Conservation (phyloP, 1,140 invertebrate species). For the Olivierus martensii region DNA sequence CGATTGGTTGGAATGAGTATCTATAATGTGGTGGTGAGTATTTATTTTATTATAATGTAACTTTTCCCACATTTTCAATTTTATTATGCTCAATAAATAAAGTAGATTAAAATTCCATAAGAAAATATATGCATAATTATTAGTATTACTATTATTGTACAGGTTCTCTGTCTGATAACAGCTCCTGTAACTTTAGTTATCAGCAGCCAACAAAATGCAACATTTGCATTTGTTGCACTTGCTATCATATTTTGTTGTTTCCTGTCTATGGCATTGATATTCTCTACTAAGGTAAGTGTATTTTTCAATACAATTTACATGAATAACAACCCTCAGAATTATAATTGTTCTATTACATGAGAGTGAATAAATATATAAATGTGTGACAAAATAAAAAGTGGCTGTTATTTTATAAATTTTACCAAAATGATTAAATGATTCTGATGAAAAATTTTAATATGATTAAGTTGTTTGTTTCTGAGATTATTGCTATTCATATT, state of each 20-base stretch:
- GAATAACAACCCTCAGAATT: background rate
- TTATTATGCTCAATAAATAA: no score
- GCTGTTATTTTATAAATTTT: background rate
- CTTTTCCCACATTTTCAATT: background rate
- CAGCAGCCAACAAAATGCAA: conserved; percentile 89
- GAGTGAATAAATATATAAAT: background rate
- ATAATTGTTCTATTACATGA: background rate
- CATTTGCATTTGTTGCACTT: conserved; percentile 88
- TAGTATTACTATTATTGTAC: conserved; percentile 7
- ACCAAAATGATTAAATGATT: background rate
- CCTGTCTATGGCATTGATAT: conserved; percentile 91
- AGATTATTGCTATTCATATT: background rate
- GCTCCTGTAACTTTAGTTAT: conserved; percentile 91
- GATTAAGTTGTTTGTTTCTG: background rate
- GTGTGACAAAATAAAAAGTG: background rate
- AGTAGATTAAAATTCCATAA: no score
- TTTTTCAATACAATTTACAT: no score
- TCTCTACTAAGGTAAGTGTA: conserved; percentile 72
- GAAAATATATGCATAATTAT: no score
- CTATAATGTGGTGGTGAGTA: conserved; percentile 84
- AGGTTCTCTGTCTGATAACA: conserved; percentile 84
- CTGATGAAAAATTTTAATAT: background rate
- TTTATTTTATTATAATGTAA: background rate
- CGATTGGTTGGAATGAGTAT: conserved; percentile 98
- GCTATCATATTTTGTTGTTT: conserved; percentile 95